Evolutionary conservation across 1,140 invertebrate species (phyloP).

Genomic region (Drosophila orosa): DNA sequence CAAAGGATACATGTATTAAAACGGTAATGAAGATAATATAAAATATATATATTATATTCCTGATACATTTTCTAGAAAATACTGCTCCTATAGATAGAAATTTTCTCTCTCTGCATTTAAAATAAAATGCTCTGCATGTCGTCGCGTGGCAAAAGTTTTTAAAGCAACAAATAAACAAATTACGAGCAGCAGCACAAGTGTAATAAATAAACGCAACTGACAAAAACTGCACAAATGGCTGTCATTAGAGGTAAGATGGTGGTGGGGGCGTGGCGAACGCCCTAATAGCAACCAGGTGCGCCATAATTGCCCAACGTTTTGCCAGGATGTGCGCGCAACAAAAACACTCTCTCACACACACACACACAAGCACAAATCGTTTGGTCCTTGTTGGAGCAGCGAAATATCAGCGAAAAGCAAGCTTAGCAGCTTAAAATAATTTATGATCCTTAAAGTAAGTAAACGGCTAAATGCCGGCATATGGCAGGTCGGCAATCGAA

Average conservation of each 20-base stretch:
- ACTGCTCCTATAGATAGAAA: too few relatives aligned
- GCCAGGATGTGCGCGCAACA: constrained; percentile 42
- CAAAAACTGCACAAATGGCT: constrained; percentile 80
- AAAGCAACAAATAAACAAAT: constrained; percentile 76
- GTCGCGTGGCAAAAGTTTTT: constrained; percentile 47
- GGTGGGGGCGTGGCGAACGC: constrained; percentile 29
- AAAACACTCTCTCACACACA: constrained; percentile 40
- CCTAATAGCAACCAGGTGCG: constrained; percentile 68
- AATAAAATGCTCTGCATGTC: constrained; percentile 30
- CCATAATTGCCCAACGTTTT: constrained; percentile 78
- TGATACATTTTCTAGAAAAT: background rate
- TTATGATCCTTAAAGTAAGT: constrained; percentile 81
- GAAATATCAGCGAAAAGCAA: constrained; percentile 48
- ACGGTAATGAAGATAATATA: too few relatives aligned
- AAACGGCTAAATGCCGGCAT: constrained; percentile 78
- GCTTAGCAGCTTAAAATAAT: constrained; percentile 79
- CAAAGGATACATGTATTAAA: background rate
- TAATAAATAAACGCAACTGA: constrained; percentile 77
- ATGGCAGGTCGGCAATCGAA: constrained; percentile 79
- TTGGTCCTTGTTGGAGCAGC: constrained; percentile 1
- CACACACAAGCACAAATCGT: background rate
- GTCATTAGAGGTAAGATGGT: constrained; percentile 66
- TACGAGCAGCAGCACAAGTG: constrained; percentile 59
- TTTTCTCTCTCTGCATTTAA: constrained; percentile 11
- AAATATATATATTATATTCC: background rate